Evolutionary conservation across 2,113 vertebrate species (phyloP).

Genomic region (Eira barbara): DNA sequence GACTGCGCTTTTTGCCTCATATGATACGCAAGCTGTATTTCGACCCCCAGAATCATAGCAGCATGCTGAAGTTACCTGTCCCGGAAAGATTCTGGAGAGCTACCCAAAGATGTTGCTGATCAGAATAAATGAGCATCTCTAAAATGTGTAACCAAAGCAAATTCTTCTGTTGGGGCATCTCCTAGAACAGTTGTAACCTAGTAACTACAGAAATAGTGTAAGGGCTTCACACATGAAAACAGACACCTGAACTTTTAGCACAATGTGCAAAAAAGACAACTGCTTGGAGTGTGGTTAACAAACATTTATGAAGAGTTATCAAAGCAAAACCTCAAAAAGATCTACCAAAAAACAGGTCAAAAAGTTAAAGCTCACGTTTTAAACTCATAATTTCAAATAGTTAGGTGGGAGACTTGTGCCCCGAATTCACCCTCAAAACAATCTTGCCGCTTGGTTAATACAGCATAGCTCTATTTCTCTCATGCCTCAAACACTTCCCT

Average conservation of each 20-base stretch:
- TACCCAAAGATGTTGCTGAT: not conserved
- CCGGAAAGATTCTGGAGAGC: not conserved
- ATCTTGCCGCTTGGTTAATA: not conserved
- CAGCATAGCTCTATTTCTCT: not conserved
- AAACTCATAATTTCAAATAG: not conserved
- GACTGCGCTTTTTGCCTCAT: constrained; percentile 24
- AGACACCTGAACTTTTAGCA: not conserved
- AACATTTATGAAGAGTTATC: not conserved
- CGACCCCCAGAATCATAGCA: not conserved
- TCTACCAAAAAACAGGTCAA: not conserved
- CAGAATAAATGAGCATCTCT: not conserved
- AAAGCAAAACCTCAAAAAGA: not conserved
- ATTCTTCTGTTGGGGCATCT: not conserved
- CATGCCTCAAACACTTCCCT: not conserved
- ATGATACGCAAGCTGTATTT: constrained; percentile 58
- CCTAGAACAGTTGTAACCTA: not conserved
- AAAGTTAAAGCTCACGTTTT: constrained; percentile 8
- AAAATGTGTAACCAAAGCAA: not conserved
- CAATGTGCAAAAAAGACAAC: not conserved
- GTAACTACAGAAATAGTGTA: not conserved
- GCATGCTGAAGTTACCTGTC: not conserved
- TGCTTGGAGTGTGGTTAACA: not conserved
- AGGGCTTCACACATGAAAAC: not conserved
- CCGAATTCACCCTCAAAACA: constrained; percentile 18
- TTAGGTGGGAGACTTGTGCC: not conserved